Base-by-base conservation (phyloP, 2,888 invertebrate genomes). In the Polia nebulosa region DNA sequence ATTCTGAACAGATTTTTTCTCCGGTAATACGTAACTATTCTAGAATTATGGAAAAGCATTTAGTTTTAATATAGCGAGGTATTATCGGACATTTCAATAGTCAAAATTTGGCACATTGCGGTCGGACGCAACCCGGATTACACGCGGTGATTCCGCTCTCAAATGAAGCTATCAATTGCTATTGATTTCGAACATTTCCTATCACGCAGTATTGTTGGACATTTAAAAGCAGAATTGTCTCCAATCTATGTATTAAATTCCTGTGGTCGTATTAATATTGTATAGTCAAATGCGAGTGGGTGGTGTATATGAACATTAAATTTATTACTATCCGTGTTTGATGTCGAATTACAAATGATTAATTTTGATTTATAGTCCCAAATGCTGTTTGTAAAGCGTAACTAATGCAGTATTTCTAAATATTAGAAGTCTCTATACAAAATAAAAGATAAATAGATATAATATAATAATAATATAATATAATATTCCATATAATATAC, bases 111-210 rank as follows among this genome's bases (percentile, higher is more conserved):
- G 65, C 69, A 73, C 59, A 44, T 44, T 73, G 78, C 45, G 84
- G 80, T 78, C 60, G 63, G 52, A 76, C 69, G 67, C 72, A 57
- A 57, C 66, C 49, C 76, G 62, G 71, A 72, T 78, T 77, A 68
- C 72, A 71, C 81, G 70, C 69, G 74, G 74, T 78, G 72, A 79
- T 76, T 76, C 60, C 62, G 55, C 56, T 59, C 68, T 36, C 34
- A 71, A 78, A 86, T 82, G 67, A 76, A 82, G 74, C 74, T 77
- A 82, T 82, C 83, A 71, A 83, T 73, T 74, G 81, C 72, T 67
- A 72, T 75, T 75, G 59, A 71, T 77, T 78, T 49, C 56, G 47
- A 62, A 68, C 52, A 56, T 72, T 70, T 51, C 15, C 36, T 66
- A 64, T 62, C 56, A 58, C 45, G 25, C 27, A 41, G 41, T 39